phyloP scores from a whole-genome alignment of 2,113 vertebrate genomes.

The Peromyscus leucopus region DNA sequence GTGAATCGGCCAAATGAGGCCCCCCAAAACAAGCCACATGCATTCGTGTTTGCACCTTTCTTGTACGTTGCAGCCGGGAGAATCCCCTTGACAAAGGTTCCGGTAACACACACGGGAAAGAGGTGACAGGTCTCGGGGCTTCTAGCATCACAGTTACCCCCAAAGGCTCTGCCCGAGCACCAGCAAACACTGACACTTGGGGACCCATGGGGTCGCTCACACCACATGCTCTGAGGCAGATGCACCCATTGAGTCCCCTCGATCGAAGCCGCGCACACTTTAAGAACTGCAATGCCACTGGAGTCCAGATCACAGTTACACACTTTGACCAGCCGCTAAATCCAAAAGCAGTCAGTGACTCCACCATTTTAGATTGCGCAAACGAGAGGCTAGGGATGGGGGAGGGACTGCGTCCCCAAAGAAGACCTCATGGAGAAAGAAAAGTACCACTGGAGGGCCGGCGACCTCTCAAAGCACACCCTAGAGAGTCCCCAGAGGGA shows the following conservation, averaged over 20 bases:
- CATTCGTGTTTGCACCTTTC: constrained; percentile 99
- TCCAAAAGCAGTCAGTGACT: constrained; percentile 82
- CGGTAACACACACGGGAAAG: constrained; percentile 84
- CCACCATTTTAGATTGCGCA: constrained; percentile 76
- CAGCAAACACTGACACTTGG: constrained; percentile 90
- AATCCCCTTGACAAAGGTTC: constrained; percentile 89
- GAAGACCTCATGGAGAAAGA: constrained; percentile 82
- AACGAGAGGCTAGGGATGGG: constrained; percentile 79
- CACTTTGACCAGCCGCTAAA: constrained; percentile 85
- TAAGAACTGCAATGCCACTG: constrained; percentile 82
- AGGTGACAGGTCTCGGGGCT: constrained; percentile 75
- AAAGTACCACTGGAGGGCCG: constrained; percentile 49
- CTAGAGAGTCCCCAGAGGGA: constrained; percentile 32
- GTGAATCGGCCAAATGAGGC: constrained; percentile 91
- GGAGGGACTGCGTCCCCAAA: constrained; percentile 72
- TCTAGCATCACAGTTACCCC: constrained; percentile 79
- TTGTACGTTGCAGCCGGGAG: constrained; percentile 98
- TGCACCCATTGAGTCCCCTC: constrained; percentile 75
- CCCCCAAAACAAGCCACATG: constrained; percentile 97
- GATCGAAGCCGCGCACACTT: constrained; percentile 77
- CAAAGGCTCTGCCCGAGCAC: constrained; percentile 86
- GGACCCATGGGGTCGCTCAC: constrained; percentile 82
- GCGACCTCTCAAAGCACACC: neutral
- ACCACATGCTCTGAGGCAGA: constrained; percentile 81
- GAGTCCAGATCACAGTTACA: constrained; percentile 83